Base-by-base conservation (phyloP, 2,888 invertebrate species). In the Torymus tubicola region DNA sequence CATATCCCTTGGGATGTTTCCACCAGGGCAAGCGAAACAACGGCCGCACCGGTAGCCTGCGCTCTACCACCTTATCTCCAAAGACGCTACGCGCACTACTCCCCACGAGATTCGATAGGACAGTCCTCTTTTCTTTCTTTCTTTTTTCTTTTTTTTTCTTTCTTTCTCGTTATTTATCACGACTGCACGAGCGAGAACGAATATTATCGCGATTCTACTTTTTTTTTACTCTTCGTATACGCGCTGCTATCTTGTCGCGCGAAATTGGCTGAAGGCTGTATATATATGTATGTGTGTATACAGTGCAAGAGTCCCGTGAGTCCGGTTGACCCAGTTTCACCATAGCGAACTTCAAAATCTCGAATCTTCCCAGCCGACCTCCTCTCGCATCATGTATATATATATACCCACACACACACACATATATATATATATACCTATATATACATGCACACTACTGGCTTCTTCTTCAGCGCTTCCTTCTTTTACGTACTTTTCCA, bases 211-310 rank as follows among this genome's bases (percentile, higher is more conserved):
- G 42, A 42, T 42, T 42, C 73, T 50, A 21, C 53, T 24, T 60
- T 67, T 77, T 70, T 50, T 77, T 70, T 50, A 58, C 55, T 2
- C 64, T 60, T 64, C 58, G 71, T 83, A 83, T 84, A 84, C 84
- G 84, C 84, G 84, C 85, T 85, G 82, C 82, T 18, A 65, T n/a
- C n/a, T 18, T 31, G 52, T 8, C 50, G 55, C 31, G 72, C 58
- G 73, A 78, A 78, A 81, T 78, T 81, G 81, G 77, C 73, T 73
- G 21, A 8, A 14, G 42, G 42, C 1, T 16, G 1, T 16, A n/a
- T 14, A n/a, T 24, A 24, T 16, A n/a, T 14, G 24, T 24, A 24
- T 13, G 4, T 42, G 8, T 42, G 52, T 12, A 67, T 14, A 21
- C 1, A 53, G n/a, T 12, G 1, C 11, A 3, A 24, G 13, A 61